These are phyloP conservation scores for Mormoops blainvillei DNA, from an alignment of 2,113 vertebrate species.

Conservation along the genomic window DNA sequence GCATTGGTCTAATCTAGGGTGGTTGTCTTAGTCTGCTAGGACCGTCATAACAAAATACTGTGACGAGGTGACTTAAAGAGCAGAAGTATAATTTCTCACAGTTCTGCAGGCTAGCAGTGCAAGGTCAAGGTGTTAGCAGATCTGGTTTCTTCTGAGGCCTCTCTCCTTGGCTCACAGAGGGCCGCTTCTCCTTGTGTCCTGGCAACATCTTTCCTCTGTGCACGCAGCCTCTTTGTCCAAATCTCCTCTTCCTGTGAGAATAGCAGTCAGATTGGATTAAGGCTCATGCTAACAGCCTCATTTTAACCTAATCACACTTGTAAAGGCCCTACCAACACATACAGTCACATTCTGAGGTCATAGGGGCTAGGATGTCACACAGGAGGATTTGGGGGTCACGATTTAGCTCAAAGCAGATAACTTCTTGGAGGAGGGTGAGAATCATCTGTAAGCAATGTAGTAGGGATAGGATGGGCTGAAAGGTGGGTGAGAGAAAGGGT, in stretches of 20 bases:
- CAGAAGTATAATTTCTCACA: neutral
- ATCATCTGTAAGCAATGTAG: neutral
- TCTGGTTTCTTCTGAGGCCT: neutral
- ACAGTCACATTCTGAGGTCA: neutral
- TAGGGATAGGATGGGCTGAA: neutral
- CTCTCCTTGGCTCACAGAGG: neutral
- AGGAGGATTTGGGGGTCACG: neutral
- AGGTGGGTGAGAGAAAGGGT: neutral
- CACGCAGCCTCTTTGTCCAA: neutral
- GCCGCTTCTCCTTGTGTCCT: neutral
- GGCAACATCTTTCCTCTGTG: neutral
- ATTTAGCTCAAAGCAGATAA: neutral
- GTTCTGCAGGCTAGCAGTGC: neutral
- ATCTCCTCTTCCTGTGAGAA: neutral
- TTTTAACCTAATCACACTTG: neutral
- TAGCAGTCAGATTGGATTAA: neutral
- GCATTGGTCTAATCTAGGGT: fast-evolving
- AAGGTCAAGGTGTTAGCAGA: neutral
- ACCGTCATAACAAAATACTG: neutral
- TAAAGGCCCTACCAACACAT: neutral
- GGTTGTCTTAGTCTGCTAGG: neutral
- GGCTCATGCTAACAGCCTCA: neutral
- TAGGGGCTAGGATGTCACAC: neutral
- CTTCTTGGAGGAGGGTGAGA: neutral
- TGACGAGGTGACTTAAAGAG: neutral